Evolutionary conservation across 2,888 invertebrate genomes (phyloP).

Genomic region (Apamea monoglypha): DNA sequence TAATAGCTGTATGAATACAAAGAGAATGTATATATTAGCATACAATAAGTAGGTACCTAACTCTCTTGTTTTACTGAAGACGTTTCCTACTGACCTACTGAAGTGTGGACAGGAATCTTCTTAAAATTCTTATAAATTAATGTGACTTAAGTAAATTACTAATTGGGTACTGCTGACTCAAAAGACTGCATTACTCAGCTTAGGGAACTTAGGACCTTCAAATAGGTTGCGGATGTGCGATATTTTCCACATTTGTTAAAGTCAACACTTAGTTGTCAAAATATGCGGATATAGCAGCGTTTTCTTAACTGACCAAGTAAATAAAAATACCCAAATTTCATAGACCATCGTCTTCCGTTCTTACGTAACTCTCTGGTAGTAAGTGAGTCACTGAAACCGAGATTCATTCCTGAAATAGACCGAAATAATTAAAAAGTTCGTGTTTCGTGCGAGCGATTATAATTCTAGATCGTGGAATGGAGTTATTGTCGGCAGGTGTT

Average conservation of each 20-base stretch:
- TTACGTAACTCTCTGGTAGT: constrained; percentile 38
- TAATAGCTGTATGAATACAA: background rate
- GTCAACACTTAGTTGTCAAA: constrained; percentile 48
- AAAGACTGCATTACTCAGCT: constrained; percentile 5
- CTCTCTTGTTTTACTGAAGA: background rate
- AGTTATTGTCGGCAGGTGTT: constrained; percentile 54
- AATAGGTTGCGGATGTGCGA: constrained; percentile 11
- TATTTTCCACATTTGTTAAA: constrained; percentile 49
- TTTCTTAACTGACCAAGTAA: constrained; percentile 41
- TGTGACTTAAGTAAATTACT: background rate
- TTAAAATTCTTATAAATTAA: background rate
- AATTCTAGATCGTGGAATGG: constrained; percentile 50
- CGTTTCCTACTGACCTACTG: background rate
- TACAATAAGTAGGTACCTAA: background rate
- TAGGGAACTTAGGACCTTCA: constrained; percentile 10
- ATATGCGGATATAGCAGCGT: constrained; percentile 48
- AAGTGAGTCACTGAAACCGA: constrained; percentile 56
- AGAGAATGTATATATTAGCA: background rate
- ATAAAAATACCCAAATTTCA: constrained; percentile 45
- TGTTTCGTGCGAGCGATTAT: constrained; percentile 52
- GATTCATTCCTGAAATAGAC: constrained; percentile 59
- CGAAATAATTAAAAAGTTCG: constrained; percentile 65
- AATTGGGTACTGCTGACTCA: background rate
- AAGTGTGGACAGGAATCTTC: background rate
- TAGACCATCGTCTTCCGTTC: constrained; percentile 41